These are phyloP conservation scores for Calidris pygmaea DNA, from an alignment of 2,113 vertebrate genomes.

Conservation along the genomic window DNA sequence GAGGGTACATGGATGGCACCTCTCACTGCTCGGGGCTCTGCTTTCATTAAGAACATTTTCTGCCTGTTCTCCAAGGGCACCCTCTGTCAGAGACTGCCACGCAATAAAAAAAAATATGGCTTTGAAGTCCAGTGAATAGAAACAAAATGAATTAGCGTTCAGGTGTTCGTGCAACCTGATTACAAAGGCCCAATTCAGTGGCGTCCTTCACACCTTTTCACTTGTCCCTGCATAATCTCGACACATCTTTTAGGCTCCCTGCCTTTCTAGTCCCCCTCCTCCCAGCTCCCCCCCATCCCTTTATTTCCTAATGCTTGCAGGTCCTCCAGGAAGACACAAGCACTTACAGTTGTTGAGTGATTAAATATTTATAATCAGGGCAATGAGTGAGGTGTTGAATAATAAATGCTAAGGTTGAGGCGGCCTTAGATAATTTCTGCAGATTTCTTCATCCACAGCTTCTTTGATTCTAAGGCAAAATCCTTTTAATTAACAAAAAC, in stretches of 20 bases:
- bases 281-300: background rate
- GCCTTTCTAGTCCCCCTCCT: background rate
- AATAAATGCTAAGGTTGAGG: constrained; percentile 84
- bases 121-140: constrained; percentile 69
- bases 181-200: constrained; percentile 61
- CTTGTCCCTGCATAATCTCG: constrained; percentile 55
- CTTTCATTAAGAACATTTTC: constrained; percentile 73
- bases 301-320: constrained; percentile 74
- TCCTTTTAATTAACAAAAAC: constrained; percentile 73
- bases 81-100: constrained; percentile 64
- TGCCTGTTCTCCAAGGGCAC: constrained; percentile 70
- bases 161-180: constrained; percentile 68
- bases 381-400: constrained; percentile 88
- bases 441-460: constrained; percentile 75
- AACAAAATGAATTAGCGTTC: constrained; percentile 61
- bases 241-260: constrained; percentile 42
- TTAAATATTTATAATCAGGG: constrained; percentile 95
- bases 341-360: constrained; percentile 86
- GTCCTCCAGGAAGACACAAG: constrained; percentile 84
- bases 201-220: constrained; percentile 73
- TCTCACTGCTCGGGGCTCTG: constrained; percentile 69
- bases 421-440: constrained; percentile 85
- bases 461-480: constrained; percentile 76
- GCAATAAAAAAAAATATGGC: constrained; percentile 40
- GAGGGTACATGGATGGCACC: constrained; percentile 68